phyloP scores from a whole-genome alignment of 2,797 vertebrate species.

The Perodicticus potto region DNA sequence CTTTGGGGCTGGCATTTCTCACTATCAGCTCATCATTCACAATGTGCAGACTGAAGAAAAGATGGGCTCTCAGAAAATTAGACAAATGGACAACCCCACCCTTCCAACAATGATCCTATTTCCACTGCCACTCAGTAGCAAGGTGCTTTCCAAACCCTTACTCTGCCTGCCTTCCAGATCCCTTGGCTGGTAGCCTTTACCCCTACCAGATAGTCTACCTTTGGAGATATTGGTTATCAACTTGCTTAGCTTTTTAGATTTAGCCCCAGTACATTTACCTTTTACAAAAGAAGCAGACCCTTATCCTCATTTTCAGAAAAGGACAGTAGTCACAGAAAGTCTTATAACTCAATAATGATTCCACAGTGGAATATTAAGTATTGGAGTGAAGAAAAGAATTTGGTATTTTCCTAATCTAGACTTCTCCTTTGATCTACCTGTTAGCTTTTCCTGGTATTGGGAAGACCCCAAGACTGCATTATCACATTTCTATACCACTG shows the following conservation, averaged over 20 bases:
- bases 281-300: not conserved
- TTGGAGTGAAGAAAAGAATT: not conserved
- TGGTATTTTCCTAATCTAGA: not conserved
- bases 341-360: not conserved
- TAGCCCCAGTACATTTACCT: not conserved
- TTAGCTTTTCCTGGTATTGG: not conserved
- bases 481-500: not conserved
- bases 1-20: not conserved
- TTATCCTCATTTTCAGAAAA: not conserved
- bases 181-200: not conserved
- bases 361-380: not conserved
- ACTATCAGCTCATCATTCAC: constrained; percentile 53
- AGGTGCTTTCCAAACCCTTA: not conserved
- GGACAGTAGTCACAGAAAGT: not conserved
- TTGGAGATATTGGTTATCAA: not conserved
- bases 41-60: constrained; percentile 21
- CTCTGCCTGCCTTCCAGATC: not conserved
- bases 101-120: not conserved
- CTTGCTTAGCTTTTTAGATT: not conserved
- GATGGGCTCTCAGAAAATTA: not conserved
- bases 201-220: not conserved
- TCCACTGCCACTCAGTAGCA: not conserved
- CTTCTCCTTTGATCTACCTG: not conserved
- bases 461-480: not conserved
- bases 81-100: not conserved